Percentiles rank a stretch among this genome's conserved stretches.
Evolutionary conservation across 2,113 vertebrate genomes (phyloP).

Genomic region (Willisornis vidua): DNA sequence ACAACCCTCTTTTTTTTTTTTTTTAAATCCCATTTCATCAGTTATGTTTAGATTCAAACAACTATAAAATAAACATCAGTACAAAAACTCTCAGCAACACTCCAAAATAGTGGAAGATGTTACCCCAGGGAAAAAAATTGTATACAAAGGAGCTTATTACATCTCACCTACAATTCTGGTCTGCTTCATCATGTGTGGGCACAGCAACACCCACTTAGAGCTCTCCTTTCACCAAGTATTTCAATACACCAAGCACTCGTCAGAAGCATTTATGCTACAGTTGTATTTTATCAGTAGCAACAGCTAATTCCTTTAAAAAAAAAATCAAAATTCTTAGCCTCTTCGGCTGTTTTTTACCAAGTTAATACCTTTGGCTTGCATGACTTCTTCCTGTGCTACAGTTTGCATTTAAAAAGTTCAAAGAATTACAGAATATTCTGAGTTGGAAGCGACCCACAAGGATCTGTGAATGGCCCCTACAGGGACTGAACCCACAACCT

Average conservation of each 20-base stretch:
- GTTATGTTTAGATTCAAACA: neutral
- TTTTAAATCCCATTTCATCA: neutral
- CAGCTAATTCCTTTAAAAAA: conserved; percentile 19
- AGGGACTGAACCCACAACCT: neutral
- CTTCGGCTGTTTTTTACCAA: conserved; percentile 59
- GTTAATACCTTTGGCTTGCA: conserved; percentile 57
- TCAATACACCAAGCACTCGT: neutral
- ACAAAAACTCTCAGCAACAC: neutral
- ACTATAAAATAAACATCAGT: neutral
- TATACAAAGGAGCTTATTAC: neutral
- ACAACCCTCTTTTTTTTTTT: neutral
- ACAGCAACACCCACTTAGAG: conserved; percentile 9
- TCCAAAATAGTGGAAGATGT: neutral
- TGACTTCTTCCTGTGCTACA: conserved; percentile 58
- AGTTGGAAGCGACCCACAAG: neutral
- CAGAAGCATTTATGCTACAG: conserved; percentile 2
- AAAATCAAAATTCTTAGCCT: conserved; percentile 26
- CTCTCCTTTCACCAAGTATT: neutral
- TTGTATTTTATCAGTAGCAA: conserved; percentile 64
- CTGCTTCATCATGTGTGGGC: neutral
- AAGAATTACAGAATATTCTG: neutral
- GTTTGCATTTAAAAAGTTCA: conserved; percentile 48
- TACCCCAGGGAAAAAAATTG: neutral
- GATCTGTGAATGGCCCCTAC: neutral
- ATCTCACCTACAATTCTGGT: neutral